phyloP scores from a whole-genome alignment of 2,888 invertebrate genomes.

The Acanthoscelides obtectus region DNA sequence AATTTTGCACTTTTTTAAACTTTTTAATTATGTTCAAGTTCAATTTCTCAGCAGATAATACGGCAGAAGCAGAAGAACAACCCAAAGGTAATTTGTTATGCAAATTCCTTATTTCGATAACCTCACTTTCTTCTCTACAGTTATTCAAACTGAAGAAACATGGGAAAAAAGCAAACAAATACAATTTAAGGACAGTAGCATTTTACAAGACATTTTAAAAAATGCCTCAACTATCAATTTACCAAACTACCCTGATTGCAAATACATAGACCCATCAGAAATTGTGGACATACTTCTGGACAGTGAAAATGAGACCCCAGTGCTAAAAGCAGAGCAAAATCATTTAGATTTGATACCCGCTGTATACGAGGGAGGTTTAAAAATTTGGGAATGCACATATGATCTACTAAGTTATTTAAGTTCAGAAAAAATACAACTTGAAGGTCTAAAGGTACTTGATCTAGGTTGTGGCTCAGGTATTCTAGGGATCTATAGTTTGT shows the following conservation, averaged over 20 bases:
- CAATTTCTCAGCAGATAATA: constrained; percentile 21
- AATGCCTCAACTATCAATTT: constrained; percentile 14
- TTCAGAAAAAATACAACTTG: constrained; percentile 43
- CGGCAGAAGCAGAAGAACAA: constrained; percentile 9
- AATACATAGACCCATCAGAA: constrained; percentile 48
- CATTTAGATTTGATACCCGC: constrained; percentile 73
- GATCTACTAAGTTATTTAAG: constrained; percentile 70
- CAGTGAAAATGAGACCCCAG: constrained; percentile 35
- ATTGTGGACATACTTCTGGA: constrained; percentile 30
- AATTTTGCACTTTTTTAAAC: too few relatives aligned
- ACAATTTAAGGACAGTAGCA: constrained; percentile 10
- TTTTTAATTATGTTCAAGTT: constrained; percentile 35
- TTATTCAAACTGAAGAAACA: neutral
- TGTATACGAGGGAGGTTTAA: constrained; percentile 86
- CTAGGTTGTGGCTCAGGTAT: constrained; percentile 91
- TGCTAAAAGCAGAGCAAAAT: constrained; percentile 55
- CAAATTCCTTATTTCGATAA: neutral
- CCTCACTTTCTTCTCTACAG: neutral
- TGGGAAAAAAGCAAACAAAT: constrained; percentile 23
- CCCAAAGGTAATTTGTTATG: constrained; percentile 14
- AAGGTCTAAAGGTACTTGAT: constrained; percentile 67
- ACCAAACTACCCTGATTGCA: constrained; percentile 42
- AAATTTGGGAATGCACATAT: constrained; percentile 92
- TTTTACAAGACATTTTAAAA: constrained; percentile 16
- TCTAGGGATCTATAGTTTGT: constrained; percentile 73